phyloP scores from a whole-genome alignment of 2,888 invertebrate genomes.

The Ctenicera cuprea region DNA sequence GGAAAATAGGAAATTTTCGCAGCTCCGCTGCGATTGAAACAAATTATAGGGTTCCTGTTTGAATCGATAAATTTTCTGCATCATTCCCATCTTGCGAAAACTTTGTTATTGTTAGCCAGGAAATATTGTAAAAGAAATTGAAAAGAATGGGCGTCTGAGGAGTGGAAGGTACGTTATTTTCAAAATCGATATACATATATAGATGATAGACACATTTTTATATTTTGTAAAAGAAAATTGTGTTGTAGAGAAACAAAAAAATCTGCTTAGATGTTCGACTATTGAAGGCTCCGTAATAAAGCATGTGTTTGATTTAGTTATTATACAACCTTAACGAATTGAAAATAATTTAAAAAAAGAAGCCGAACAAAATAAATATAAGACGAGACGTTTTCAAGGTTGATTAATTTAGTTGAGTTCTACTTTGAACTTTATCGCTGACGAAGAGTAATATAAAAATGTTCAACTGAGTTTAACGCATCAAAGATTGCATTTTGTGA shows the following conservation, averaged over 20 bases:
- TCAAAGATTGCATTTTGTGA: no score
- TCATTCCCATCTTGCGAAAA: background rate
- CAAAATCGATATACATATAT: background rate
- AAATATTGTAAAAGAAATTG: slow-evolving; percentile 17
- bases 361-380: no score
- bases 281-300: no score
- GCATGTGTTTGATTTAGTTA: no score
- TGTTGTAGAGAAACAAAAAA: background rate
- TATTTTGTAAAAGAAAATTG: background rate
- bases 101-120: background rate
- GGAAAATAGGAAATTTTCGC: background rate
- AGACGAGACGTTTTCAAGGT: no score
- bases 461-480: no score
- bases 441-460: no score
- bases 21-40: background rate
- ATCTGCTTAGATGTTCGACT: no score
- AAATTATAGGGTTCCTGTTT: background rate
- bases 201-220: slow-evolving; percentile 4
- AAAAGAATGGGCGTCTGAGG: slow-evolving; percentile 11
- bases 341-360: no score
- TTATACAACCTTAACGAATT: no score
- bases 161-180: background rate
- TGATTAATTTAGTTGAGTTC: no score
- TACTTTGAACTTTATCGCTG: no score
- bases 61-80: slow-evolving; percentile 1